Percentiles rank a stretch among this genome's conserved stretches.
Conservation (phyloP, 2,113 vertebrate species). For the Chloropsis hardwickii region DNA sequence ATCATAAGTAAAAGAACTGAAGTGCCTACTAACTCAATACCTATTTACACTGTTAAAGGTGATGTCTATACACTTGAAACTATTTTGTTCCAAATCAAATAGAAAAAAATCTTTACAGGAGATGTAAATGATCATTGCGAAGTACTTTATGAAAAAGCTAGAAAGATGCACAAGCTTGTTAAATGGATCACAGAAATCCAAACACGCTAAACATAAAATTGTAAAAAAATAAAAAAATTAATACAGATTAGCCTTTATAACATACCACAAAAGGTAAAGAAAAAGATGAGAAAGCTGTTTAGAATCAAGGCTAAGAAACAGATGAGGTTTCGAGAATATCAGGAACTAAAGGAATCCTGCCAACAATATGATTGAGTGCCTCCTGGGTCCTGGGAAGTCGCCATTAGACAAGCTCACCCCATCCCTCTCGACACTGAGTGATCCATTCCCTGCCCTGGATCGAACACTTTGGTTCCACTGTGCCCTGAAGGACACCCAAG, state of each 20-base stretch:
- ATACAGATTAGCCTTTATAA: not conserved
- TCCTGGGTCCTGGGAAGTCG: not conserved
- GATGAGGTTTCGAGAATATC: not conserved
- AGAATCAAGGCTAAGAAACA: not conserved
- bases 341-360: not conserved
- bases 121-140: not conserved
- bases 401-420: not conserved
- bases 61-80: not conserved
- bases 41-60: not conserved
- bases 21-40: not conserved
- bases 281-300: not conserved
- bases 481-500: not conserved
- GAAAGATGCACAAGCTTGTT: not conserved
- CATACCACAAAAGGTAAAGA: not conserved
- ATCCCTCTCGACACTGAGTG: rapidly evolving
- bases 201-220: not conserved
- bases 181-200: not conserved
- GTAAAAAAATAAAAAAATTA: not conserved
- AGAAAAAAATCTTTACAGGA: not conserved
- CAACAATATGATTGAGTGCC: not conserved
- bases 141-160: not conserved
- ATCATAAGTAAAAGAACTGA: not conserved
- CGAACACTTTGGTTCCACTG: rapidly evolving
- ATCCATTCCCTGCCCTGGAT: not conserved
- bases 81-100: not conserved